Base-by-base conservation (phyloP, 2,888 invertebrate genomes). In the Cataglyphis rosenhaueri region DNA sequence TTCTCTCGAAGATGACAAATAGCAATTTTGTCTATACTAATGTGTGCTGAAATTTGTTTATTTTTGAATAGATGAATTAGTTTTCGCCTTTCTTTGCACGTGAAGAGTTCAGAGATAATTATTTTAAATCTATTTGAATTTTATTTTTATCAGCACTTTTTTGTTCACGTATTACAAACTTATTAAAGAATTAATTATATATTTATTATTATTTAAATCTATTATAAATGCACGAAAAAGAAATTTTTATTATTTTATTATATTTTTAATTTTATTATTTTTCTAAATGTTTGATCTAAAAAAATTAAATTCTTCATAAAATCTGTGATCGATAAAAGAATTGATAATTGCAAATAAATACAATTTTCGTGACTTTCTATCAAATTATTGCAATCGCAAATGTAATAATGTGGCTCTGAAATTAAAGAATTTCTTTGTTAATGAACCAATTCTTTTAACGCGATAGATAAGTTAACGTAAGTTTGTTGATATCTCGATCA, bases 401-500 rank as follows among this genome's bases (percentile, higher is more conserved):
- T 65, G 18, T 21, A 35, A 75, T 52, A 65, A 25, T 38, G 41
- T 29, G 25, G n/a, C 38, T 25, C 10, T 64, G 21, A 44, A 48
- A 71, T 59, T 35, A 78, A 78, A 48, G 70, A 61, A 59, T 59
- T 68, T 68, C 21, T 59, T 25, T 12, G 44, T 38, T 75, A 84
- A 84, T 52, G 74, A 62, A 35, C 55, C 64, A 57, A 29, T 29
- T 21, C 57, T 32, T 65, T 82, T 61, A 52, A 66, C 25, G 48
- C 52, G 79, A 82, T 78, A 68, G 76, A 52, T 76, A 65, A 41
- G 29, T 66, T 55, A 68, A 71, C 64, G 52, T 32, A 81, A 81
- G 70, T 83, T 70, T n/a, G 55, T 62, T 79, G 70, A 83, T 79
- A 83, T 62, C 62, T 79, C 66, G 84, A 84, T 84, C 29, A 48